Evolutionary conservation across 2,888 invertebrate species (phyloP), one percentile per base, ranked within the genome.

Genomic region (Ichneumoninae sp.): DNA sequence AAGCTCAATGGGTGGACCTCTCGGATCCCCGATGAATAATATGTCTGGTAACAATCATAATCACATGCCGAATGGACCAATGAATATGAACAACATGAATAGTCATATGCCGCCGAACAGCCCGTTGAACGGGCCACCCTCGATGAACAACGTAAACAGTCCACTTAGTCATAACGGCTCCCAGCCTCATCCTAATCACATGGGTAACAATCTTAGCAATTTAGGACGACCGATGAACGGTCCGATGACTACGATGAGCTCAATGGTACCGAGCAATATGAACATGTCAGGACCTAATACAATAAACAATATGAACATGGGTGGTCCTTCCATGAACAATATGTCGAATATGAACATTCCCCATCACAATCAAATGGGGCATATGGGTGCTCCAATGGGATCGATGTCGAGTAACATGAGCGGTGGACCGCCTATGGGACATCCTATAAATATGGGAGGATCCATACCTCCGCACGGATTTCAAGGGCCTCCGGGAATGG

Each of bases 301-400:
- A 88, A 96, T 96, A 95, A 96, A 95, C 91, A 96, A 96, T 89
- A 96, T 96, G 90, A 96, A 96, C 77, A 97, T 96, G 96, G 96
- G 90, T 54, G 94, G 96, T 75, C 96, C 97, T 75, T 97, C 96
- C 10, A 96, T 97, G 95, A 97, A 96, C 89, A 96, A 96, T 94
- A 93, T 93, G 92, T 89, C 92, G 22, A 93, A 92, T 82, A 92
- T 93, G 90, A 93, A 93, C 87, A 91, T 93, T 82, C 90, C 91
- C 80, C 93, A 93, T 89, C 93, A 93, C 75, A 93, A 93, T 90
- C 93, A 92, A 87, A 91, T 94, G 92, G 91, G 93, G 44, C 93
- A 94, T 40, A 93, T 93, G 91, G 92, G 90, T 3, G 80, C 80
- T n/a, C 84, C 84, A 36, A 85, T 85, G 84, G 84, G 82, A 22